These are phyloP conservation scores for Lithophane semibrunnea DNA, from an alignment of 2,888 invertebrate genomes.

Conservation along the genomic window DNA sequence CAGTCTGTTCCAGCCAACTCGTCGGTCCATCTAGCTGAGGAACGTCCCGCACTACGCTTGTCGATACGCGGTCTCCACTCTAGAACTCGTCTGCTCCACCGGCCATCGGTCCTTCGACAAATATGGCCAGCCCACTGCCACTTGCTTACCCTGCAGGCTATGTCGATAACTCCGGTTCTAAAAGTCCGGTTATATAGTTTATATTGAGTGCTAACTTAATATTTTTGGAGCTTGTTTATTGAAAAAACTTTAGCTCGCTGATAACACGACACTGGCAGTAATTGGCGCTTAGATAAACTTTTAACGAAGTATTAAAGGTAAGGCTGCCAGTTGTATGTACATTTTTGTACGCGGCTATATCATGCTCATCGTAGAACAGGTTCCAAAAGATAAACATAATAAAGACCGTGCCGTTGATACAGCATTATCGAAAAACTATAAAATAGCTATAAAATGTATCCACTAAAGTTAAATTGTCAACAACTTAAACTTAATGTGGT, in stretches of 20 bases:
- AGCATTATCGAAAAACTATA: background rate
- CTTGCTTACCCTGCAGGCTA: no score
- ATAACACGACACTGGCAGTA: constrained; percentile 22
- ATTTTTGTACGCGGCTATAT: background rate
- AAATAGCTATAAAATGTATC: background rate
- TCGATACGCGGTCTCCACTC: no score
- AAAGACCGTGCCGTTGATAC: background rate
- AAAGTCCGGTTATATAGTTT: background rate
- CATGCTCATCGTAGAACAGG: no score
- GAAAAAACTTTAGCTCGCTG: constrained; percentile 8
- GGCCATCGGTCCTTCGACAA: no score
- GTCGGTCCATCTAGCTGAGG: no score
- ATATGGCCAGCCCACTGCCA: no score
- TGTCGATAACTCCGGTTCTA: no score
- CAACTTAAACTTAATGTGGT: background rate
- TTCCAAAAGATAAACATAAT: background rate
- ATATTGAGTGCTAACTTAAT: background rate
- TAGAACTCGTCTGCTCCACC: no score
- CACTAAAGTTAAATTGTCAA: background rate
- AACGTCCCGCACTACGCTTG: no score
- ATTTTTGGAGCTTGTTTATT: background rate
- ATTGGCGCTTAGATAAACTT: constrained; percentile 17
- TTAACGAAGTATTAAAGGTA: background rate
- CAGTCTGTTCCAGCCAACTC: no score
- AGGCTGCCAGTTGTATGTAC: background rate